Conservation (phyloP, 2,888 invertebrate species). For the Tetheella fluctuosa region DNA sequence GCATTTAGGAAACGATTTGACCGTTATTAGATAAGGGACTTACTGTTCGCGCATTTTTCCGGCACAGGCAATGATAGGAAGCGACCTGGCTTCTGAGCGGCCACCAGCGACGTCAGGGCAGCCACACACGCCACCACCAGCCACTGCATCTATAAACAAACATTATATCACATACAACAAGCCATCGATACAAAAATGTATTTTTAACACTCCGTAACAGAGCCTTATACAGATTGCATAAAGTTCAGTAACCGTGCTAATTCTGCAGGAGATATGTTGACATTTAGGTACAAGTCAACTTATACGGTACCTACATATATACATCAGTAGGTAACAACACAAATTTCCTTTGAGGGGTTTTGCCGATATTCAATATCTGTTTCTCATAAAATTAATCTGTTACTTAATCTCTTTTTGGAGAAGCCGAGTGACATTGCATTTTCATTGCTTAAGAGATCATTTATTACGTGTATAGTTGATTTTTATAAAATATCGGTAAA, state of each 20-base stretch:
- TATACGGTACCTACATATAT: neutral
- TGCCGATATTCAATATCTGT: neutral
- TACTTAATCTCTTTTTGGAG: no score
- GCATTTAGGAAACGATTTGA: neutral
- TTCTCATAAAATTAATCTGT: neutral
- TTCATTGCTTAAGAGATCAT: no score
- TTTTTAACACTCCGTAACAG: neutral
- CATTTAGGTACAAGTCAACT: neutral
- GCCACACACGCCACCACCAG: conserved; percentile 82
- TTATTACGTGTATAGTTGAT: no score
- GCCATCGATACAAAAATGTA: neutral
- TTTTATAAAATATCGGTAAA: no score
- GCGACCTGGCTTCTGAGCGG: conserved; percentile 91
- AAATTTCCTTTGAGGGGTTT: neutral
- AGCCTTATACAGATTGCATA: conserved; percentile 2
- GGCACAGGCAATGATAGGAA: conserved; percentile 92
- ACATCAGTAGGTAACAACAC: neutral
- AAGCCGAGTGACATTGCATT: no score
- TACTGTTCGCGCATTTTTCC: conserved; percentile 93
- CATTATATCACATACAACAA: neutral
- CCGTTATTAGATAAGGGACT: conserved; percentile 75
- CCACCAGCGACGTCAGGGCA: conserved; percentile 83
- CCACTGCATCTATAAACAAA: conserved; percentile 87
- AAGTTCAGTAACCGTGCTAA: conserved; percentile 8
- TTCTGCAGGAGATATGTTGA: conserved; percentile 7